Evolutionary conservation across 2,113 vertebrate genomes (phyloP).

Genomic region (Hemibagrus wyckioides): DNA sequence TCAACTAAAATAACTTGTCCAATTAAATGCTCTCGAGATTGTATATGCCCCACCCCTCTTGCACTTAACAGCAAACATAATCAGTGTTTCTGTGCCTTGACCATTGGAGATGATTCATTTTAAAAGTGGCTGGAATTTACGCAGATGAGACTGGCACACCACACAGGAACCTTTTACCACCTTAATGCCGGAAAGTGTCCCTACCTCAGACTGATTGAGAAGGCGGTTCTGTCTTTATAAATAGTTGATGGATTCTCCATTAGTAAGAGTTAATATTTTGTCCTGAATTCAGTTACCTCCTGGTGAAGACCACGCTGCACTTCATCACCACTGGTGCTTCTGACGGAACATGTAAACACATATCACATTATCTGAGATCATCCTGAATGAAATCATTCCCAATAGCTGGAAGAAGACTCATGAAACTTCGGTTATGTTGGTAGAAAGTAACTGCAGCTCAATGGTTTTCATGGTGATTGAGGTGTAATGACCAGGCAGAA

Average conservation of each 20-base stretch:
- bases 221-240: neutral
- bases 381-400: neutral
- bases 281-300: neutral
- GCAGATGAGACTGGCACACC: neutral
- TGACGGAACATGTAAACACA: neutral
- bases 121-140: neutral
- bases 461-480: too few relatives aligned
- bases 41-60: neutral
- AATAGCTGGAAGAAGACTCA: neutral
- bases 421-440: too few relatives aligned
- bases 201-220: neutral
- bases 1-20: too few relatives aligned
- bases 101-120: neutral
- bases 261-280: neutral
- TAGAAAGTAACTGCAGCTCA: too few relatives aligned
- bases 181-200: neutral
- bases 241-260: neutral
- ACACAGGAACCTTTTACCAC: neutral
- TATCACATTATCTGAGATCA: neutral
- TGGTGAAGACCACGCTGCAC: too few relatives aligned
- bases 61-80: neutral
- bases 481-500: too few relatives aligned
- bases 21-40: neutral
- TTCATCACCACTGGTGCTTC: neutral
- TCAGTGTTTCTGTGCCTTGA: neutral